These are phyloP conservation scores for Automeris io DNA, from an alignment of 2,888 invertebrate genomes.

Conservation along the genomic window DNA sequence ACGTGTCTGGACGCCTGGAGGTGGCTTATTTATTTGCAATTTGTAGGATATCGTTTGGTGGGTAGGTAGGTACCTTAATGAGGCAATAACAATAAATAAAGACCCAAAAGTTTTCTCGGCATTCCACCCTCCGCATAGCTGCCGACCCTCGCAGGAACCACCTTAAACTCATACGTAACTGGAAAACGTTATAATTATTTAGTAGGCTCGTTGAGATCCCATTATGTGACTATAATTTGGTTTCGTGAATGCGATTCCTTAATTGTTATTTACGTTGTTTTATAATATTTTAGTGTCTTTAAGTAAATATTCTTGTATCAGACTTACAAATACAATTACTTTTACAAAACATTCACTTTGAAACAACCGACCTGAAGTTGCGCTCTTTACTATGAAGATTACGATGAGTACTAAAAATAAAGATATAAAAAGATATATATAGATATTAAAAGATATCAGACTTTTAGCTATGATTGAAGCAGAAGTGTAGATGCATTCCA, in stretches of 20 bases:
- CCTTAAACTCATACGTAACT: conserved; percentile 56
- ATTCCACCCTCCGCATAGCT: conserved; percentile 50
- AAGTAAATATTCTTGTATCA: not conserved
- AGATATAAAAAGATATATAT: no score
- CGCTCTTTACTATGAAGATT: no score
- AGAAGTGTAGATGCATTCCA: no score
- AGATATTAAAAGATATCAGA: no score
- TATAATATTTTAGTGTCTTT: not conserved
- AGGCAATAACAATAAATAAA: conserved; percentile 77
- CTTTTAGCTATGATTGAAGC: no score
- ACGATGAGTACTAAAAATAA: no score
- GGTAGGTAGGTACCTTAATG: conserved; percentile 73
- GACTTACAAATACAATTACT: no score
- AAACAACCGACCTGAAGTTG: no score
- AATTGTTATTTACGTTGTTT: conserved; percentile 19
- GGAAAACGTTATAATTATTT: conserved; percentile 54
- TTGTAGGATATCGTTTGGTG: conserved; percentile 73
- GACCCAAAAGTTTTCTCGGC: conserved; percentile 74
- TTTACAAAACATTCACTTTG: no score
- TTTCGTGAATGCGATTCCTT: conserved; percentile 27
- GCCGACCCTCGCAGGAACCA: conserved; percentile 63
- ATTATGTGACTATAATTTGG: conserved; percentile 35
- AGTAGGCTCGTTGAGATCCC: conserved; percentile 30
- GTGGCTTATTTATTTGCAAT: conserved; percentile 73
- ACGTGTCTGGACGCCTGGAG: conserved; percentile 44